Base-by-base conservation (phyloP, 2,888 invertebrate species). In the Eutolmus rufibarbis region DNA sequence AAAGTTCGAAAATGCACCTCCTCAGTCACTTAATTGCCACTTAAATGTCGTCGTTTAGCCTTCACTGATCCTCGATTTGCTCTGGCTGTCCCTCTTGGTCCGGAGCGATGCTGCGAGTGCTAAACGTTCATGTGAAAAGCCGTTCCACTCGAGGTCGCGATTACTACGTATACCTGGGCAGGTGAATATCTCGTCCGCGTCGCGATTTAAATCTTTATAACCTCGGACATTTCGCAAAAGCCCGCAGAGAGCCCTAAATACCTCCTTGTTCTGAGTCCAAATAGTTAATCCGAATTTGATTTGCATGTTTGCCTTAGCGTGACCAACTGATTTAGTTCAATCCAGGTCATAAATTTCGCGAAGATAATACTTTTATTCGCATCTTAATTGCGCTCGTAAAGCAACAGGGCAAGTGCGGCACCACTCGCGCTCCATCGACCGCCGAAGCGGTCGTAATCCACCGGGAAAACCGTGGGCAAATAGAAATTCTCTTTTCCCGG, bases 241-340 rank as follows among this genome's bases (percentile, higher is more conserved):
- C 66, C 66, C 9, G 14, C n/a, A 23, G 19, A 78, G 19, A 78
- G 78, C 78, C 78, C 78, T 78, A 78, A 78, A 78, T 78, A 46
- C 78, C 78, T 37, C 40, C 78, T 78, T 78, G 78, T 78, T 78
- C 78, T 78, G 82, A 66, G 23, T 66, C 82, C 34, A 57, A 82
- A 82, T 57, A 82, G 82, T 82, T 57, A 82, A 82, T 82, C 82
- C 82, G 82, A 77, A 86, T 86, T 86, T 86, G 86, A 86, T 86
- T 86, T 79, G 86, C 79, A 86, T 86, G 86, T 79, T 86, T 66
- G 78, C 66, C 43, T 86, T 86, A 86, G 86, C 86, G 86, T 86
- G 86, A 86, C 86, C 37, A 78, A 79, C 86, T 79, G 86, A 86
- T 86, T 86, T 77, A 86, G 77, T 51, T 86, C 77, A 86, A 77